A percentile compares a stretch with the other conserved stretches of the same genome.
These are phyloP conservation scores for Hexactinellida sp. DNA, from an alignment of 37 sponge, comb jelly and placozoan genomes.

Conservation along the genomic window DNA sequence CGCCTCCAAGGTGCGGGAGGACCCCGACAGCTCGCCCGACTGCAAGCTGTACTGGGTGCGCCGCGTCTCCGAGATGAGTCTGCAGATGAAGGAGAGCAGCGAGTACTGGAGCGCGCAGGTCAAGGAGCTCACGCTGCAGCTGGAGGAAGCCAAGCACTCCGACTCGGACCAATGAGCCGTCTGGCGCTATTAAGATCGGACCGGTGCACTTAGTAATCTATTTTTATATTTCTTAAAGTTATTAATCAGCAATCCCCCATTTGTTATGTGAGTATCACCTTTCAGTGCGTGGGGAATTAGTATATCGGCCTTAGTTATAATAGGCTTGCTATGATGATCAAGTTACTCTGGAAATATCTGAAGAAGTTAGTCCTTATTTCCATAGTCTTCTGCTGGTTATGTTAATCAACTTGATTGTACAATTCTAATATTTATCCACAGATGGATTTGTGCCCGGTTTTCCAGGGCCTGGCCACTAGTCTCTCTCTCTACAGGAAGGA, in stretches of 20 bases:
- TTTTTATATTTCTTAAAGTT: neutral
- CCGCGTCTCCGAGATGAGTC: neutral
- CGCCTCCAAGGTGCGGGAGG: neutral
- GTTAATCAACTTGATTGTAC: too few relatives aligned
- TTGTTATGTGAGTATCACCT: too few relatives aligned
- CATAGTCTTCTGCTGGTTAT: too few relatives aligned
- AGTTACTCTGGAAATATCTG: too few relatives aligned
- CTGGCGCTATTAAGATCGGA: neutral
- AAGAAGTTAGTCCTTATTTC: too few relatives aligned
- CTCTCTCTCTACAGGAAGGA: neutral
- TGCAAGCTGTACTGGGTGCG: neutral
- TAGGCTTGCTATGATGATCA: too few relatives aligned
- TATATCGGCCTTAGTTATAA: too few relatives aligned
- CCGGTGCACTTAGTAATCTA: neutral
- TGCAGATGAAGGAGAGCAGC: slow-evolving; percentile 8
- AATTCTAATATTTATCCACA: too few relatives aligned
- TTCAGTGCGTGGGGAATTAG: too few relatives aligned
- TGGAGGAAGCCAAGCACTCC: neutral
- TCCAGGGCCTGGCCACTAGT: neutral
- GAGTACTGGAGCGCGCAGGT: slow-evolving; percentile 8
- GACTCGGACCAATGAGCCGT: neutral
- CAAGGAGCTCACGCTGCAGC: neutral
- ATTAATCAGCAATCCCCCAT: too few relatives aligned
- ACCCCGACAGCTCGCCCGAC: neutral
- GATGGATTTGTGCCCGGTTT: neutral